Base-by-base conservation (phyloP, 2,797 vertebrate species). In the Xerus rutilus region DNA sequence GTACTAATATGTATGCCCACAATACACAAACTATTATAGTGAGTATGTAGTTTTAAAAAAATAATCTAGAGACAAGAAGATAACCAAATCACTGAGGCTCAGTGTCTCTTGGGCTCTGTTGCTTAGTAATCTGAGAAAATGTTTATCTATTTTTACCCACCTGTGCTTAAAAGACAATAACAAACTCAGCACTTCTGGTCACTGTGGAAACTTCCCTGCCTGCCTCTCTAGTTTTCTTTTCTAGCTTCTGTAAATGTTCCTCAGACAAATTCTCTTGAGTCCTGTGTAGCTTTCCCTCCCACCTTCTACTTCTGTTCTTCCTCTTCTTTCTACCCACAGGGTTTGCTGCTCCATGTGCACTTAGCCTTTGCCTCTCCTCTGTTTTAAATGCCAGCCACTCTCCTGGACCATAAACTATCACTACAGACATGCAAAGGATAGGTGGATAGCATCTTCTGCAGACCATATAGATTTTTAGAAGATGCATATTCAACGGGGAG, bases 71-170 rank as follows among this genome's bases (percentile, higher is more conserved):
- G 30, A 21, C 87, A 95, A 84, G 30, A 76, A 95, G 23, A 74
- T 87, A 86, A 47, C 47, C 13, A 82, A 70, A 59, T 78, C 7
- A 28, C 17, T 13, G 11, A 70, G 73, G 28, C 83, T 92, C 65
- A 62, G 43, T 81, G 20, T 89, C 0, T 89, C 25, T 69, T 77
- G 93, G 72, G 79, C 78, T 86, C 83, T 86, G 3, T 92, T 86
- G 79, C 86, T 93, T 92, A 77, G 67, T 95, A 82, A 94, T 86
- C 81, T 87, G 81, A 96, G 81, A 91, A 96, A 95, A 84, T 4
- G 3, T 86, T 95, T 89, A 45, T 62, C 28, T 97, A 57, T 94
- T 95, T 96, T 98, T 97, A 97, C 81, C 93, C 39, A 90, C 86
- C 91, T 97, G 74, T 96, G 91, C 96, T 96, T 95, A 82, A 74